Percentiles rank a stretch among this genome's conserved stretches.
Evolutionary conservation across 2,888 invertebrate species (phyloP).

Genomic region (Tinea pellionella): DNA sequence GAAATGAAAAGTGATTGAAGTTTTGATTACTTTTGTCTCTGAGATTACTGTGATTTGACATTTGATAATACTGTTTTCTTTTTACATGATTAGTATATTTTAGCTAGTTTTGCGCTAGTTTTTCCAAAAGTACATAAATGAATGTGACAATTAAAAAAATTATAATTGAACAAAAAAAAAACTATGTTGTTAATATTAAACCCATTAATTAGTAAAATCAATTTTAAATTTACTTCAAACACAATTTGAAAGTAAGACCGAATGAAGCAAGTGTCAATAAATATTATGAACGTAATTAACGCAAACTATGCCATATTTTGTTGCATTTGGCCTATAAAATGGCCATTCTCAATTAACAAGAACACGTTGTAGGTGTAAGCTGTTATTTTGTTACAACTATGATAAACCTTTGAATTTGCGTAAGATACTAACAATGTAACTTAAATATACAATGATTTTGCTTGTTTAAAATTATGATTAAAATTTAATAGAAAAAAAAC

Average conservation of each 20-base stretch:
- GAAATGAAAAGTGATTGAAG: too few species aligned
- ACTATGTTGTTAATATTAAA: too few species aligned
- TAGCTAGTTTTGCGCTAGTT: too few species aligned
- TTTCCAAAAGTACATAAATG: too few species aligned
- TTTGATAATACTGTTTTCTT: too few species aligned
- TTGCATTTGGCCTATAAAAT: neutral
- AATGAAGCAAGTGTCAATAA: neutral
- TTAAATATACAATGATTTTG: neutral
- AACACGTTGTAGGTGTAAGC: constrained; percentile 18
- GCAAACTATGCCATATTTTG: neutral
- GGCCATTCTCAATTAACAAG: constrained; percentile 16
- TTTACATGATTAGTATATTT: too few species aligned
- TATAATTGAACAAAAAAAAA: too few species aligned
- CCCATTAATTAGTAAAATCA: constrained; percentile 4
- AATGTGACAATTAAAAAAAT: too few species aligned
- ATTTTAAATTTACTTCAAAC: constrained; percentile 14
- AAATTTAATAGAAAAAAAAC: too few species aligned
- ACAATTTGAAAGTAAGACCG: neutral
- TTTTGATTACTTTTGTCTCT: too few species aligned
- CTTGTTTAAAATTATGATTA: neutral
- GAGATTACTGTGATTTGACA: too few species aligned
- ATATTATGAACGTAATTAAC: neutral
- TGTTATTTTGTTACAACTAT: neutral
- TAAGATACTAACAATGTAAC: neutral
- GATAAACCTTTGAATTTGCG: neutral